Evolutionary conservation across 2,113 vertebrate species (phyloP).

Genomic region (Salvelinus sp.): DNA sequence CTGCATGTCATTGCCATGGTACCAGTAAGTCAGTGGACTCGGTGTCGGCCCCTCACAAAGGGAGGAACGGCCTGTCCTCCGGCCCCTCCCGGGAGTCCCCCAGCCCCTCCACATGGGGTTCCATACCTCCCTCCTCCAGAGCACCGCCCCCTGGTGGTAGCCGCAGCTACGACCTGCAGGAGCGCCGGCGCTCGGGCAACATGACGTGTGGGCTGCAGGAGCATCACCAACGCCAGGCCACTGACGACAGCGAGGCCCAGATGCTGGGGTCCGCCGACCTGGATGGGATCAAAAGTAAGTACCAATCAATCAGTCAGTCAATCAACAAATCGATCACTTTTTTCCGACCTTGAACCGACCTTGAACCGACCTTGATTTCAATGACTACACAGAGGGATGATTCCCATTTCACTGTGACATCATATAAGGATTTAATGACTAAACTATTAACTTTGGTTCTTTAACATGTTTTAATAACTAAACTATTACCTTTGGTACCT

Average conservation of each 20-base stretch:
- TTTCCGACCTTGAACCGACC: too few species aligned
- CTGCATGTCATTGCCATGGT: background rate
- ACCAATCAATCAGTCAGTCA: background rate
- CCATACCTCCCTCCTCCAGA: constrained; percentile 53
- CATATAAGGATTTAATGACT: too few species aligned
- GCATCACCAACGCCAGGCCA: constrained; percentile 86
- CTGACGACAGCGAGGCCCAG: constrained; percentile 89
- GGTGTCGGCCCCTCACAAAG: constrained; percentile 12
- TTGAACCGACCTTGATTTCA: too few species aligned
- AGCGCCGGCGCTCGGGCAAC: constrained; percentile 89
- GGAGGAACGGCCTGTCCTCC: constrained; percentile 26
- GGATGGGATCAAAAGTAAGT: constrained; percentile 96
- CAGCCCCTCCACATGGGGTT: constrained; percentile 25
- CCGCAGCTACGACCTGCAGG: constrained; percentile 92
- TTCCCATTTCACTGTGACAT: too few species aligned
- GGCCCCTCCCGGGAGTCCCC: background rate
- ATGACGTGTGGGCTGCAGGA: constrained; percentile 81
- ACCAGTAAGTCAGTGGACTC: constrained; percentile 6
- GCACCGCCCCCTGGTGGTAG: constrained; percentile 32
- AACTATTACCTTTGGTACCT: too few species aligned
- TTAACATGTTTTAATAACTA: too few species aligned
- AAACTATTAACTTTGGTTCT: too few species aligned
- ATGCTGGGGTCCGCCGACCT: constrained; percentile 87
- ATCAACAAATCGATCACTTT: too few species aligned
- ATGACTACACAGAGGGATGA: too few species aligned